Evolutionary conservation across 2,113 vertebrate species (phyloP), one percentile per base, ranked within the genome.

Genomic region (Archilochus colubris): DNA sequence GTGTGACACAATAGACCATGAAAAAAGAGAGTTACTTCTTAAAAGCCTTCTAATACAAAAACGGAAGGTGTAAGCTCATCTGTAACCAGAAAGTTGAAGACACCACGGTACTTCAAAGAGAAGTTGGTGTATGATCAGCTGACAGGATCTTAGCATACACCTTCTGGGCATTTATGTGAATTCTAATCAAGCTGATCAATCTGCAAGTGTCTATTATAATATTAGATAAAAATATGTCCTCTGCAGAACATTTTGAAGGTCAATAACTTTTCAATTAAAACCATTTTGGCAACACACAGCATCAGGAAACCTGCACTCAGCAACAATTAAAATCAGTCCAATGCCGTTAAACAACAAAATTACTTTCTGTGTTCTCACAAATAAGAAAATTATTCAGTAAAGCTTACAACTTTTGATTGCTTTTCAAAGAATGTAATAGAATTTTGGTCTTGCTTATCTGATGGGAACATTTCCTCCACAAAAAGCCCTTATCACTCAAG

Each of bases 231-330:
- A 88, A 75, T 64, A 84, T 64, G 81, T 72, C 57, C 79, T 88
- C 62, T 67, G 61, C 54, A 57, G 53, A 93, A 24, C 21, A 59
- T 84, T 75, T 5, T 61, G 77, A 90, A 95, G 88, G 88, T 86
- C 93, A 90, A 75, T 81, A 24, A 64, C 83, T 97, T 96, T 91
- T 86, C 94, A 95, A 61, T 95, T 91, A 95, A 61, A 91, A 82
- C 40, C 64, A 61, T 62, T 88, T 64, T 88, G 81, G 76, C 76
- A 93, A 82, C 12, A 88, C 4, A 17, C 27, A 82, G 40, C 51
- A 40, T 40, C 66, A 83, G 73, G 44, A 91, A 82, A 94, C 68
- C 51, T 44, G 62, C 2, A 0, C 84, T 82, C 85, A 53, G 76
- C 70, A 82, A 28, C 74, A 87, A 93, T 93, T 94, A 81, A 88